phyloP scores from a whole-genome alignment of 2,797 vertebrate species.

The Naso thynnoides region DNA sequence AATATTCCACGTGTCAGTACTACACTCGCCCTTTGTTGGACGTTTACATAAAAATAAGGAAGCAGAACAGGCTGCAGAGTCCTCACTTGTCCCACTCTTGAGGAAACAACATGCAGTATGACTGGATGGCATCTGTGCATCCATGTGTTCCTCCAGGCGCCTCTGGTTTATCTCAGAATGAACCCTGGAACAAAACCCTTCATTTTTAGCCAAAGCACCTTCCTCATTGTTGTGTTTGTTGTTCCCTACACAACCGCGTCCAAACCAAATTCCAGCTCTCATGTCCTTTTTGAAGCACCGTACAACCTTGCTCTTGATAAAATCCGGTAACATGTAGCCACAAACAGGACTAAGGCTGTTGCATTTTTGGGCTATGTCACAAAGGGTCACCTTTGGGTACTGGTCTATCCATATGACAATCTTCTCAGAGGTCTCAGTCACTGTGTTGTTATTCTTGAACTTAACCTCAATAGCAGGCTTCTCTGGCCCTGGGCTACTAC shows the following conservation, averaged over 20 bases:
- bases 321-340: slow-evolving; percentile 65
- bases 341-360: slow-evolving; percentile 55
- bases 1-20: slow-evolving; percentile 35
- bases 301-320: slow-evolving; percentile 62
- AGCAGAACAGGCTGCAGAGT: slow-evolving; percentile 56
- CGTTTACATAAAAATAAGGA: slow-evolving; percentile 56
- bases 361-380: slow-evolving; percentile 70
- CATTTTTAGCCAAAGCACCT: slow-evolving; percentile 14
- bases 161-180: slow-evolving; percentile 19
- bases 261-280: slow-evolving; percentile 45
- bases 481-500: slow-evolving; percentile 3
- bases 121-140: slow-evolving; percentile 8
- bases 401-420: slow-evolving; percentile 37
- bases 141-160: background rate
- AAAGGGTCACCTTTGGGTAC: slow-evolving; percentile 75
- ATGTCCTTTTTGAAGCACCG: slow-evolving; percentile 77
- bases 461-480: slow-evolving; percentile 1
- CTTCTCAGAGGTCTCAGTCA: slow-evolving; percentile 28
- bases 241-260: slow-evolving; percentile 33
- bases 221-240: slow-evolving; percentile 29
- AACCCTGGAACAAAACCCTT: slow-evolving; percentile 9
- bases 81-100: slow-evolving; percentile 15
- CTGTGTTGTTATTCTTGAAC: background rate
- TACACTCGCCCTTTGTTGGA: slow-evolving; percentile 26
- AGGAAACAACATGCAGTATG: slow-evolving; percentile 16